These are phyloP conservation scores for Euspilapteryx auroguttella DNA, from an alignment of 2,888 invertebrate genomes.

Conservation along the genomic window DNA sequence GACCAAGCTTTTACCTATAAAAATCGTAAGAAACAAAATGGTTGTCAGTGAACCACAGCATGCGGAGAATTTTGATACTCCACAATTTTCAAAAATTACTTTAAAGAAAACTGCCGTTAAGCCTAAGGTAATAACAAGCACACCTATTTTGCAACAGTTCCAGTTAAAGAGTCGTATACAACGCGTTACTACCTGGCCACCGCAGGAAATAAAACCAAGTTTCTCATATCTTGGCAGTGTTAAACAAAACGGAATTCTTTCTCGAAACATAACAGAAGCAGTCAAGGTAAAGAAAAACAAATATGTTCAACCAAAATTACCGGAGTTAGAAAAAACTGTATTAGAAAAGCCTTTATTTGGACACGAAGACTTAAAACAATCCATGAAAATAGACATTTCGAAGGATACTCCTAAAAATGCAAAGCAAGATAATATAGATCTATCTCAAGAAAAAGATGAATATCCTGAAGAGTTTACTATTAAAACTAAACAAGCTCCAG, in stretches of 20 bases:
- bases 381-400: conserved; percentile 16
- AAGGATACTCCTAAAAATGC: conserved; percentile 16
- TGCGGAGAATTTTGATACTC: conserved; percentile 59
- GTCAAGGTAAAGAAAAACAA: conserved; percentile 63
- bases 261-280: conserved; percentile 73
- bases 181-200: conserved; percentile 64
- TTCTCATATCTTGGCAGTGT: conserved; percentile 57
- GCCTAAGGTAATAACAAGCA: conserved; percentile 40
- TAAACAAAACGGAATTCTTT: conserved; percentile 67
- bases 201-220: conserved; percentile 50
- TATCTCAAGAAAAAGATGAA: conserved; percentile 19
- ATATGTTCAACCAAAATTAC: conserved; percentile 55
- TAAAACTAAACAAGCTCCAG: conserved; percentile 33
- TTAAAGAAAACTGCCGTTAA: conserved; percentile 63
- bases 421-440: conserved; percentile 12
- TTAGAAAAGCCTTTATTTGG: conserved; percentile 61
- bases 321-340: conserved; percentile 55
- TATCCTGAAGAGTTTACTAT: conserved; percentile 41
- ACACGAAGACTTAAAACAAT: conserved; percentile 42
- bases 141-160: conserved; percentile 64
- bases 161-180: conserved; percentile 72
- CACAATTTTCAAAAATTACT: conserved; percentile 70
- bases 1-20: conserved; percentile 53
- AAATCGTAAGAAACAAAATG: conserved; percentile 65
- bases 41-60: conserved; percentile 67